A percentile compares a stretch with the other conserved stretches of the same genome.
phyloP scores from a whole-genome alignment of 2,113 vertebrate species.

The Pleuronectes platessa region DNA sequence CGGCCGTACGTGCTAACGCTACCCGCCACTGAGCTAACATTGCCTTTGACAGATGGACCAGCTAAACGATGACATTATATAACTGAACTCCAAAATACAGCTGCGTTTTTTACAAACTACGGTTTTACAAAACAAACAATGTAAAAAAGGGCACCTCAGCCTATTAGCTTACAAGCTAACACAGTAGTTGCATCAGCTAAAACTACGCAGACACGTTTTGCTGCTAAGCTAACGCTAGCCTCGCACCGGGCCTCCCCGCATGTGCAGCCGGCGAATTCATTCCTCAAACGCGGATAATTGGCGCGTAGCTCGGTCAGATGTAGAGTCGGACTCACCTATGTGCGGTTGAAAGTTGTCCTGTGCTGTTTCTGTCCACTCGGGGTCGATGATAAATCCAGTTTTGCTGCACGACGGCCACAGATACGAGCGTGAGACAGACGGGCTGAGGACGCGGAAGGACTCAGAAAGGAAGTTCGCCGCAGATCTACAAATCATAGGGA shows the following conservation, averaged over 20 bases:
- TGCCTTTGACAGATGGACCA: background rate
- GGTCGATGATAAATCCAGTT: constrained; percentile 69
- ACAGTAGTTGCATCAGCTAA: background rate
- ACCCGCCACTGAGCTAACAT: background rate
- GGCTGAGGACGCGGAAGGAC: constrained; percentile 27
- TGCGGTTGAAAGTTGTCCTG: constrained; percentile 19
- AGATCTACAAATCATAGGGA: background rate
- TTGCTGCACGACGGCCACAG: constrained; percentile 55
- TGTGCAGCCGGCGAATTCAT: background rate
- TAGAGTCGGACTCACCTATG: constrained; percentile 59
- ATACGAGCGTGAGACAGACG: constrained; percentile 42
- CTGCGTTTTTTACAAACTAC: background rate
- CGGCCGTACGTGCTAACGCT: background rate
- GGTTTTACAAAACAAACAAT: background rate
- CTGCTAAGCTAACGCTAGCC: constrained; percentile 54
- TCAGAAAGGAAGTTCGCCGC: constrained; percentile 61
- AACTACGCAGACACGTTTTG: background rate
- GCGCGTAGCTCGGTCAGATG: accelerated
- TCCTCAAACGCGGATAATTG: accelerated
- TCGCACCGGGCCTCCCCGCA: constrained; percentile 30
- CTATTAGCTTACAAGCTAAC: background rate
- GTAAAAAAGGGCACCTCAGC: background rate
- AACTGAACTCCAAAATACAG: background rate
- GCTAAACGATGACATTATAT: background rate
- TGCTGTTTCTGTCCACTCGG: background rate